phyloP scores from a whole-genome alignment of 1,140 invertebrate species.

The Camponotus pennsylvanicus region DNA sequence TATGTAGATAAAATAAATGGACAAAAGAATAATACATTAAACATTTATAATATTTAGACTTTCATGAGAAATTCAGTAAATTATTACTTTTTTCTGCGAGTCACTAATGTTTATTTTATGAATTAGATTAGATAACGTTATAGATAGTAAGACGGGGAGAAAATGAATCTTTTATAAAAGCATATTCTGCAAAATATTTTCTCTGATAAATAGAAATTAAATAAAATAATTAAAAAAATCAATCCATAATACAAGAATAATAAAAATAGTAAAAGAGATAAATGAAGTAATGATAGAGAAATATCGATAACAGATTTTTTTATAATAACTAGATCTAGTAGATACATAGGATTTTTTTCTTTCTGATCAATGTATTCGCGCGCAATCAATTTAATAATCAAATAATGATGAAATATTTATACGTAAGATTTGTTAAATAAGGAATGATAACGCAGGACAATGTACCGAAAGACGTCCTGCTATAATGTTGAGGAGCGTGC shows the following conservation, averaged over 20 bases:
- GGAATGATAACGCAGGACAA: neutral
- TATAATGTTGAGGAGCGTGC: constrained; percentile 32
- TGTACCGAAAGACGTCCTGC: neutral
- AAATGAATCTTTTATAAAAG: neutral
- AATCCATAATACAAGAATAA: neutral
- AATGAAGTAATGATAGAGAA: neutral
- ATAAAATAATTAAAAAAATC: neutral
- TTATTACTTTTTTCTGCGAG: no score
- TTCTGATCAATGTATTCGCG: neutral
- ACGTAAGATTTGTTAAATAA: neutral
- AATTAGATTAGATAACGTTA: no score
- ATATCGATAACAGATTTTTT: neutral
- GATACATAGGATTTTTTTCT: neutral
- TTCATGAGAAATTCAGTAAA: no score
- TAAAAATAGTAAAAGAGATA: neutral
- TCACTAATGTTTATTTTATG: no score
- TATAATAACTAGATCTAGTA: neutral
- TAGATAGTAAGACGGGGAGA: no score
- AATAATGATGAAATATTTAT: constrained; percentile 2
- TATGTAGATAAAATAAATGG: neutral
- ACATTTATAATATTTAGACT: neutral
- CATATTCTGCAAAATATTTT: neutral
- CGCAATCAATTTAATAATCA: neutral
- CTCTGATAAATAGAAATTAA: neutral
- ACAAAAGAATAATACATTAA: neutral